Evolutionary conservation across 2,888 invertebrate species (phyloP).

Genomic region (Sphecodes monilicornis): DNA sequence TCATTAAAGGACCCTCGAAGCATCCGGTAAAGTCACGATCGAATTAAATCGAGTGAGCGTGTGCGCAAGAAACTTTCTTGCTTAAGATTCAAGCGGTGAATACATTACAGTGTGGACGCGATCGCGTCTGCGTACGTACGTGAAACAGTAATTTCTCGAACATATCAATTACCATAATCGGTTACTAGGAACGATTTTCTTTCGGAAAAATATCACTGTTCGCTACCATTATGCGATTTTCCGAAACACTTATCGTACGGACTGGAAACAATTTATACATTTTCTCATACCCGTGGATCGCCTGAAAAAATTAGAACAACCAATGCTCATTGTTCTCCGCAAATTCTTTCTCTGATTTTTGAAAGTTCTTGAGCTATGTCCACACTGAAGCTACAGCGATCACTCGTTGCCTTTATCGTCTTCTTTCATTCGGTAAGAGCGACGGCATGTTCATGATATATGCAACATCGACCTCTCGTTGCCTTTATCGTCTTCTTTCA

Average conservation of each 20-base stretch:
- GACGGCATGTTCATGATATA: too few species aligned
- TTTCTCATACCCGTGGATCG: not conserved
- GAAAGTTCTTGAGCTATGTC: not conserved
- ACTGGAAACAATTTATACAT: not conserved
- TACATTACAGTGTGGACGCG: not conserved
- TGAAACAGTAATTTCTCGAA: not conserved
- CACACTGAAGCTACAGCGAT: too few species aligned
- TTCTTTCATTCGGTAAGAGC: too few species aligned
- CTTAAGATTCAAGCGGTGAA: conserved; percentile 14
- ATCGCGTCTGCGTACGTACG: not conserved
- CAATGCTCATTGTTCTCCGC: too few species aligned
- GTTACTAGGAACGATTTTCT: not conserved
- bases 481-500: too few species aligned
- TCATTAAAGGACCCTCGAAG: conserved; percentile 68
- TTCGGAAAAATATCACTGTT: not conserved
- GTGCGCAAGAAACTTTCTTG: conserved; percentile 39
- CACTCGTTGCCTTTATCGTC: too few species aligned
- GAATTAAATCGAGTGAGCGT: conserved; percentile 60
- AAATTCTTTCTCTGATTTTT: not conserved
- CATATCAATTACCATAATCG: not conserved
- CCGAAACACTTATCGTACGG: not conserved
- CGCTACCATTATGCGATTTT: not conserved
- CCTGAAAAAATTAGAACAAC: not conserved
- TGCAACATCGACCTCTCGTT: too few species aligned
- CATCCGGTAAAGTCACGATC: conserved; percentile 66